These are phyloP conservation scores for Sapayoa aenigma DNA, from an alignment of 2,113 vertebrate species.

Conservation along the genomic window DNA sequence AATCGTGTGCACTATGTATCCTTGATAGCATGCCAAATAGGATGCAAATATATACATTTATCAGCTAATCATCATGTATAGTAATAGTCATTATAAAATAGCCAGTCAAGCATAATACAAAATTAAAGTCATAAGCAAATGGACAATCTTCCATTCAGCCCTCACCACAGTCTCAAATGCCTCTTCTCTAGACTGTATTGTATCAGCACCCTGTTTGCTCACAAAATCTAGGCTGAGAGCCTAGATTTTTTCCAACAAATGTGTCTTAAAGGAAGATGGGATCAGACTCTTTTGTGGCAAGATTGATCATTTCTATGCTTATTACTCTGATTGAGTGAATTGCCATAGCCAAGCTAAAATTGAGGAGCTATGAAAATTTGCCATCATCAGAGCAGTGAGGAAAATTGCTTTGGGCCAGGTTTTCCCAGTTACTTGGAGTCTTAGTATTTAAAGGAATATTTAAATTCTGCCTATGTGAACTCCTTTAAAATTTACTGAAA, in stretches of 20 bases:
- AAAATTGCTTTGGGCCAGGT: background rate
- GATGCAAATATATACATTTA: background rate
- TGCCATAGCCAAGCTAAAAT: background rate
- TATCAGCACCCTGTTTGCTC: background rate
- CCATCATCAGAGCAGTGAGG: background rate
- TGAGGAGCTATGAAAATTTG: background rate
- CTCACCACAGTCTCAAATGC: background rate
- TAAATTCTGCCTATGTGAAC: background rate
- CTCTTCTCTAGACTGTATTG: background rate
- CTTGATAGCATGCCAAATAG: background rate
- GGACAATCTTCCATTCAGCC: background rate
- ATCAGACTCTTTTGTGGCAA: background rate
- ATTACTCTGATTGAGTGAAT: background rate
- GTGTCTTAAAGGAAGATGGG: background rate
- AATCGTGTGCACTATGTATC: background rate
- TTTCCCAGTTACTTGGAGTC: background rate
- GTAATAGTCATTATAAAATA: background rate
- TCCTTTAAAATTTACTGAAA: background rate
- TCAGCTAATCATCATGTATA: background rate
- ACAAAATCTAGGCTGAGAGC: background rate
- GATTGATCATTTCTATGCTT: background rate
- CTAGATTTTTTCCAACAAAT: background rate
- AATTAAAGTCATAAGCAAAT: background rate
- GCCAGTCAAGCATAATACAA: background rate
- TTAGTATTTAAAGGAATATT: background rate